These are phyloP conservation scores for Tinea pellionella DNA, from an alignment of 2,888 invertebrate species.

Conservation along the genomic window DNA sequence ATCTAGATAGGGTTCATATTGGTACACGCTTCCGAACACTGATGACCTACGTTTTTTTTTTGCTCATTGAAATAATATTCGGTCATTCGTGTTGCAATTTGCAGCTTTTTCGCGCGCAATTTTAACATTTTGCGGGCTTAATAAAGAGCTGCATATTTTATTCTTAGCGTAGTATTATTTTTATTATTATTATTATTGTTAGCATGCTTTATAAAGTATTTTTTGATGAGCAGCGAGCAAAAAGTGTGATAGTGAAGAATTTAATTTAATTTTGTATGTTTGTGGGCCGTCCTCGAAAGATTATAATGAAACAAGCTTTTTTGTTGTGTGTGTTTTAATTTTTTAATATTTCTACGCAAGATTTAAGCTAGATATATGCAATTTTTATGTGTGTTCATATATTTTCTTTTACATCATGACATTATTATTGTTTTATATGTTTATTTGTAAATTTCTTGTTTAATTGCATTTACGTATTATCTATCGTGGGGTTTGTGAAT, in stretches of 20 bases:
- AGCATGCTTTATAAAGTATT: slow-evolving; percentile 51
- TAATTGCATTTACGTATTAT: background rate
- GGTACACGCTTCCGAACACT: background rate
- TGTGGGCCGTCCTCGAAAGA: background rate
- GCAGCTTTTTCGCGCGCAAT: background rate
- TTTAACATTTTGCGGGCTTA: slow-evolving; percentile 22
- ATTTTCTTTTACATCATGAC: slow-evolving; percentile 15
- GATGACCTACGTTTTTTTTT: background rate
- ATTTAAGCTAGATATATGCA: too few relatives aligned
- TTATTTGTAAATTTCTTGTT: background rate
- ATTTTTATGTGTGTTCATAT: background rate
- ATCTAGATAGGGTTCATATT: background rate
- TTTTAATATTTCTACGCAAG: too few relatives aligned
- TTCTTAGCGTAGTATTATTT: slow-evolving; percentile 51
- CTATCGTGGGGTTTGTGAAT: background rate
- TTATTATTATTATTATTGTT: slow-evolving; percentile 33
- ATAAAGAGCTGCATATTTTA: slow-evolving; percentile 12
- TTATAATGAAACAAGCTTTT: background rate
- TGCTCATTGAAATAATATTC: background rate
- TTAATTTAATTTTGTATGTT: background rate
- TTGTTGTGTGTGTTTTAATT: slow-evolving; percentile 18
- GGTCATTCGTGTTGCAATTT: background rate
- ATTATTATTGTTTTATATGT: background rate
- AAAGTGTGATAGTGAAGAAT: background rate
- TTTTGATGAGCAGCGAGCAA: background rate